Evolutionary conservation across 2,113 vertebrate species (phyloP).

Genomic region (Melospiza georgiana): DNA sequence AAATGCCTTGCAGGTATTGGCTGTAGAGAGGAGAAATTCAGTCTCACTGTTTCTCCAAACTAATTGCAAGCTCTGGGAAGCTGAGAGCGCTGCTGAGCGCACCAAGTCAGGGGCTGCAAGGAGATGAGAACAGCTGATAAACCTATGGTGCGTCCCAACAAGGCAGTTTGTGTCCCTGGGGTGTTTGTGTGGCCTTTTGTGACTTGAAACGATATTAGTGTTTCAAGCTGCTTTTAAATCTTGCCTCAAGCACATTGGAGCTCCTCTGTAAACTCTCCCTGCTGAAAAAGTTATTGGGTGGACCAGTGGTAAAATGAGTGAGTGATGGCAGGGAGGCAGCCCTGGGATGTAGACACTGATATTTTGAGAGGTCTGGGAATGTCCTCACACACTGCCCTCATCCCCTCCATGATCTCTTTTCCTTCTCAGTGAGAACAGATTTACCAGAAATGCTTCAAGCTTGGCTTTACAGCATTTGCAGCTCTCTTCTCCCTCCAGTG

Average conservation of each 20-base stretch:
- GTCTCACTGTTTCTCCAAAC: not conserved
- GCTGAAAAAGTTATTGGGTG: not conserved
- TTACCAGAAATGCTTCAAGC: not conserved
- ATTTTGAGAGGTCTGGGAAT: not conserved
- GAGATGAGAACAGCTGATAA: not conserved
- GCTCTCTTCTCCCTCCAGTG: not conserved
- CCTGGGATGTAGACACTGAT: not conserved
- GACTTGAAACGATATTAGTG: not conserved
- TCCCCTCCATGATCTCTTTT: not conserved
- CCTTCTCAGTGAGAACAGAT: not conserved
- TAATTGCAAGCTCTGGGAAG: not conserved
- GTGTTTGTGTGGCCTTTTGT: not conserved
- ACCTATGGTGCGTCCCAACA: fast-evolving
- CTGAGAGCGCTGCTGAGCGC: not conserved
- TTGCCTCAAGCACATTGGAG: not conserved
- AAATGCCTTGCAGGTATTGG: not conserved
- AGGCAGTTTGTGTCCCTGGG: not conserved
- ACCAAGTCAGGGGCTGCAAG: not conserved
- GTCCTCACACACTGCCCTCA: not conserved
- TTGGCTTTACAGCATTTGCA: not conserved
- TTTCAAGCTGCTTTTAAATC: not conserved
- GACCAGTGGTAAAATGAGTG: not conserved
- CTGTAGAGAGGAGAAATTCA: not conserved
- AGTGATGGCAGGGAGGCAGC: not conserved
- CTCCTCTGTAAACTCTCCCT: not conserved